Conservation (phyloP, 2,113 vertebrate genomes). For the Nyctereutes procyonoides region DNA sequence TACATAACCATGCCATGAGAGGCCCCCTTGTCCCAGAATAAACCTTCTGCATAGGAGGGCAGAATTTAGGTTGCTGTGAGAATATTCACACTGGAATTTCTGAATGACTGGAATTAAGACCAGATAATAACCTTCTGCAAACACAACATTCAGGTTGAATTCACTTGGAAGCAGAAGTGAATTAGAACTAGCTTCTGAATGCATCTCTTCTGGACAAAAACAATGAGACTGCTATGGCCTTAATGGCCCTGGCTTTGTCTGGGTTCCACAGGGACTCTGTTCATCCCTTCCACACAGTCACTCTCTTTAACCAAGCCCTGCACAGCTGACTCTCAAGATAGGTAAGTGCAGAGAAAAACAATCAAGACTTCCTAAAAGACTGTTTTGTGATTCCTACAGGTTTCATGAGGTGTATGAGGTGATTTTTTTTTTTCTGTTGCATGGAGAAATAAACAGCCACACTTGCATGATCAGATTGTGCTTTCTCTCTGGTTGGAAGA, state of each 20-base stretch:
- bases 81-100: not conserved
- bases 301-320: not conserved
- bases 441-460: not conserved
- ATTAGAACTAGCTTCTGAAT: not conserved
- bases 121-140: constrained; percentile 32
- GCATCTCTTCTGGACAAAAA: not conserved
- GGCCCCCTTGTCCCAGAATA: not conserved
- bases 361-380: not conserved
- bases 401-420: not conserved
- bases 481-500: not conserved
- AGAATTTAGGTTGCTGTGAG: not conserved
- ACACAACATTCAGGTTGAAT: constrained; percentile 13
- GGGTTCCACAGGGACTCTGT: not conserved
- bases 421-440: not conserved
- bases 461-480: not conserved
- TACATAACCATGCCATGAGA: not conserved
- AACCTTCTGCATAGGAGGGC: not conserved
- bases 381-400: not conserved
- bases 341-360: not conserved
- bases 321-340: not conserved
- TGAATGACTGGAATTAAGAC: constrained; percentile 41
- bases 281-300: not conserved
- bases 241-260: not conserved
- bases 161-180: constrained; percentile 8
- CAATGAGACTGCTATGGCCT: not conserved